Evolutionary conservation across 2,888 invertebrate genomes (phyloP).

Genomic region (Eremobia ochroleuca): DNA sequence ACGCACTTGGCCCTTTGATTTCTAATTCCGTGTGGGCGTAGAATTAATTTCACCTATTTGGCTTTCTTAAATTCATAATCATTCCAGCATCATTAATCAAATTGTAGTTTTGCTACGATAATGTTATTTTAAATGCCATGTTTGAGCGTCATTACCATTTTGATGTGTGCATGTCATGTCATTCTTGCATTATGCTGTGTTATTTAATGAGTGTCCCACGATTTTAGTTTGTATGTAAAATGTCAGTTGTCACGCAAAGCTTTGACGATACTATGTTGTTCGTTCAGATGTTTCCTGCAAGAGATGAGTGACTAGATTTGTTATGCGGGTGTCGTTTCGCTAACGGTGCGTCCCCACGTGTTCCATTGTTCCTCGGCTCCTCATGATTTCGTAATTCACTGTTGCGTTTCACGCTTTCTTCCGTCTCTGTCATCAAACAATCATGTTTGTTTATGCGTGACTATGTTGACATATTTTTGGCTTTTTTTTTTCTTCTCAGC

Average conservation of each 20-base stretch:
- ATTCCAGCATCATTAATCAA: conserved; percentile 63
- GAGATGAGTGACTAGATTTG: conserved; percentile 57
- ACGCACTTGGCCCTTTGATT: conserved; percentile 67
- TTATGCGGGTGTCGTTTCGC: conserved; percentile 75
- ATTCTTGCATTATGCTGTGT: conserved; percentile 60
- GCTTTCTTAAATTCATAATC: conserved; percentile 37
- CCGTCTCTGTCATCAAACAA: conserved; percentile 63
- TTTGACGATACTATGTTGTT: conserved; percentile 80
- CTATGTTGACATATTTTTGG: conserved; percentile 25
- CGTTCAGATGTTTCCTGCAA: conserved; percentile 72
- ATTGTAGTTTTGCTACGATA: conserved; percentile 58
- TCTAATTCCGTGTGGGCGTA: conserved; percentile 69
- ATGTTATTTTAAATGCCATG: conserved; percentile 71
- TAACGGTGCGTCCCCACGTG: conserved; percentile 76
- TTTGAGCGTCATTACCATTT: conserved; percentile 70
- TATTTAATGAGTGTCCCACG: conserved; percentile 67
- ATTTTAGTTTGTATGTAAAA: conserved; percentile 72
- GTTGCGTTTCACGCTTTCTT: conserved; percentile 67
- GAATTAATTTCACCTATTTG: conserved; percentile 57
- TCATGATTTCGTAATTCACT: conserved; percentile 70
- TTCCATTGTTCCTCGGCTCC: conserved; percentile 78
- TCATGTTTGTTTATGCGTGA: conserved; percentile 52
- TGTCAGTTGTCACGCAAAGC: conserved; percentile 77
- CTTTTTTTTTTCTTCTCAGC: background rate
- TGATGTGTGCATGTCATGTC: conserved; percentile 75